Evolutionary conservation across 2,888 invertebrate species (phyloP).

Genomic region (Rhagonycha fulva): DNA sequence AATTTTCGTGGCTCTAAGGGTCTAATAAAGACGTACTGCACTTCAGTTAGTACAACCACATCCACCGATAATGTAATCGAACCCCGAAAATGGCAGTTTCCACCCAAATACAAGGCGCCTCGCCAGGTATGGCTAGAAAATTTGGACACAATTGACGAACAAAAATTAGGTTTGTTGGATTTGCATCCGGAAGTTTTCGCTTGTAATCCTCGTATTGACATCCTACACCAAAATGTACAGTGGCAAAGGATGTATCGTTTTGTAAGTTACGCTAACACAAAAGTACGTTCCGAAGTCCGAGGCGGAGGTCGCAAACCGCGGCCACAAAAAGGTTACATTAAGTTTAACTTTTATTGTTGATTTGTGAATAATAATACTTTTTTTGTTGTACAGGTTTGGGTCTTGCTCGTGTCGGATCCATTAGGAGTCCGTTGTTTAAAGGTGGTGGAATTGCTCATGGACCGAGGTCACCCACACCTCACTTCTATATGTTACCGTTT

Average conservation of each 20-base stretch:
- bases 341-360: neutral
- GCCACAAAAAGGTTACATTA: slow-evolving; percentile 86
- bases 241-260: slow-evolving; percentile 86
- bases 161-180: slow-evolving; percentile 82
- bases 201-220: slow-evolving; percentile 80
- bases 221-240: slow-evolving; percentile 80
- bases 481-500: slow-evolving; percentile 93
- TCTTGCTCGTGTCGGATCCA: slow-evolving; percentile 88
- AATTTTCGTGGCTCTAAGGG: slow-evolving; percentile 31
- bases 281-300: slow-evolving; percentile 80
- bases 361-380: neutral
- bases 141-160: slow-evolving; percentile 73
- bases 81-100: slow-evolving; percentile 57
- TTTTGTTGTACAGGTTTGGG: slow-evolving; percentile 60
- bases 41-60: slow-evolving; percentile 30
- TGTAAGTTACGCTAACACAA: slow-evolving; percentile 80
- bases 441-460: slow-evolving; percentile 89
- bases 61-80: slow-evolving; percentile 8
- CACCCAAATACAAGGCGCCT: slow-evolving; percentile 62
- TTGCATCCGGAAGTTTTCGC: slow-evolving; percentile 91
- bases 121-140: slow-evolving; percentile 89
- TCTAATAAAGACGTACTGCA: slow-evolving; percentile 25
- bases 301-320: slow-evolving; percentile 95
- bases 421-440: slow-evolving; percentile 83
- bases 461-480: slow-evolving; percentile 86